Percentiles rank a stretch among this genome's conserved stretches.
Conservation (phyloP, 2,113 vertebrate genomes). For the Astur gentilis region DNA sequence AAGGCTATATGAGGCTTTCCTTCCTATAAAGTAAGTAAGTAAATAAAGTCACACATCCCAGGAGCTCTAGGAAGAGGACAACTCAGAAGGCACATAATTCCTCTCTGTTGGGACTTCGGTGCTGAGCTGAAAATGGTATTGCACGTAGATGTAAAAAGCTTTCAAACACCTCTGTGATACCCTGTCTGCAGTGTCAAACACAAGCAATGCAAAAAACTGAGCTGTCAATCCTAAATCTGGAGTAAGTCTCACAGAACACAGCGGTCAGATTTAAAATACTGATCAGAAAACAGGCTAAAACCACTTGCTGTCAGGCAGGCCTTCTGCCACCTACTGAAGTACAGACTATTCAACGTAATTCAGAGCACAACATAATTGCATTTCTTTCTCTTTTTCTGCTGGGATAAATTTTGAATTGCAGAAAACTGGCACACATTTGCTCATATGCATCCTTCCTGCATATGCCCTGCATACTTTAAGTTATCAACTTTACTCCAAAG, state of each 20-base stretch:
- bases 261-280: neutral
- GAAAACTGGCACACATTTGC: neutral
- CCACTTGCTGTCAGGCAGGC: neutral
- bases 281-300: neutral
- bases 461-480: neutral
- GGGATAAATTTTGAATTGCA: neutral
- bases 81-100: neutral
- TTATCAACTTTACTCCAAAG: neutral
- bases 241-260: neutral
- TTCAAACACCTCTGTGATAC: neutral
- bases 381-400: neutral
- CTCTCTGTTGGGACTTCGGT: neutral
- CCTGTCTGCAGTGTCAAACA: neutral
- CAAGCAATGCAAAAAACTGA: neutral
- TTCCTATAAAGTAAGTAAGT: neutral
- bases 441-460: neutral
- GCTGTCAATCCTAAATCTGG: neutral
- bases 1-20: neutral
- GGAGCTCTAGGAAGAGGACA: neutral
- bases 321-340: neutral
- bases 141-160: neutral
- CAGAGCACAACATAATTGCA: neutral
- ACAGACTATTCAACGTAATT: neutral
- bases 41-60: neutral
- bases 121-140: neutral